Base-by-base conservation (phyloP, 2,888 invertebrate species). In the Acronicta leporina region DNA sequence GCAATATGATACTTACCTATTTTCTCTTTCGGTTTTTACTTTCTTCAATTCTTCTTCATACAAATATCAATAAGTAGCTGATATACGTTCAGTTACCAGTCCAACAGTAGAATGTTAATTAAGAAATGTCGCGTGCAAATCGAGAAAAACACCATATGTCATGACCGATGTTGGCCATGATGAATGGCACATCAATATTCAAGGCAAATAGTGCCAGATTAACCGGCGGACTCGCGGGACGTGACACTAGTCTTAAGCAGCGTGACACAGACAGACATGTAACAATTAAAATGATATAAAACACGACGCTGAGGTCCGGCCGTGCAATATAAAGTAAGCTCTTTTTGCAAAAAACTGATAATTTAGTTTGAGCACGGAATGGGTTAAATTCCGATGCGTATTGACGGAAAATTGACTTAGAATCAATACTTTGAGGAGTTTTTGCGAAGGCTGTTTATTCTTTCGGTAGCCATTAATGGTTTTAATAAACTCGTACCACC, bases 151-250 rank as follows among this genome's bases (percentile, higher is more conserved):
- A 9, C 33, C 51, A 67, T 57, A 70, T 61, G 72, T 73, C 68
- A 73, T 55, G 58, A 65, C 52, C 66, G 43, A 54, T 46, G 75
- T 63, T 63, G 63, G 62, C 68, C 74, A 85, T 87, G 88, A 89
- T 89, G 85, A 88, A 90, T 87, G 76, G 70, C 68, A 58, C 86
- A 91, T 91, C 90, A 89, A 85, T 90, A 91, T 92, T 90, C 89
- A 81, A 72, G 79, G 77, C 85, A 78, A 77, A 77, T 66, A 61
- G 73, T 81, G 82, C 77, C 84, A 87, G 89, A 91, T 91, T 88
- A 87, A 83, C 84, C 75, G 73, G 66, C 63, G 45, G 54, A 69
- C 68, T 52, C 63, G 48, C 54, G 44, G 53, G 50, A 85, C 87
- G 88, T 89, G 89, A 87, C 76, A 58, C n/a, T 60, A 52, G 60